Evolutionary conservation across 1,140 invertebrate genomes (phyloP).

Genomic region (Drosophila ambigua): DNA sequence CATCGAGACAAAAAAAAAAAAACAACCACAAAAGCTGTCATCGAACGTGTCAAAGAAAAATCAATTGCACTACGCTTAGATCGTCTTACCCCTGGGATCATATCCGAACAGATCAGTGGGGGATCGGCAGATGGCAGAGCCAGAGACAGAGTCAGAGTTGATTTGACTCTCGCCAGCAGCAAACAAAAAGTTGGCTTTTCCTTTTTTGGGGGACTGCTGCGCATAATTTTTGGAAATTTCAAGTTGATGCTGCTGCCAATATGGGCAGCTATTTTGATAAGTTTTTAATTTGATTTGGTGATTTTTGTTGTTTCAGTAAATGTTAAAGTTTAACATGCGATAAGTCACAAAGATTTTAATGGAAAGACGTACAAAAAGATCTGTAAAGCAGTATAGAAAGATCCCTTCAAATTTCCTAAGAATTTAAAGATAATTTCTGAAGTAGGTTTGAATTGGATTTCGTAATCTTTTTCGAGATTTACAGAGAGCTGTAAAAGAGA

Average conservation of each 20-base stretch:
- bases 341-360: too few species aligned
- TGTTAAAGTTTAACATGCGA: conserved; percentile 45
- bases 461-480: too few species aligned
- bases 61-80: conserved; percentile 51
- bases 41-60: conserved; percentile 66
- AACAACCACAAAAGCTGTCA: conserved; percentile 65
- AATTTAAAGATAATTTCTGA: too few species aligned
- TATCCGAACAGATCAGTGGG: background rate
- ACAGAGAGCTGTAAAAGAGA: too few species aligned
- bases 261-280: conserved; percentile 74
- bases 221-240: conserved; percentile 63
- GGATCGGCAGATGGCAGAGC: background rate
- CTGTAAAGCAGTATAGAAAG: background rate
- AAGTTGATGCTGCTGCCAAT: conserved; percentile 50
- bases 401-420: background rate
- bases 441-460: too few species aligned
- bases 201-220: conserved; percentile 52
- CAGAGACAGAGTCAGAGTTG: conserved; percentile 22
- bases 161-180: conserved; percentile 21
- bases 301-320: conserved; percentile 23
- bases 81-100: conserved; percentile 59
- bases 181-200: conserved; percentile 37
- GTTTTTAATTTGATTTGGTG: conserved; percentile 74
- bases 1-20: conserved; percentile 29
- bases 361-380: background rate